Evolutionary conservation across 2,797 vertebrate species (phyloP).

Genomic region (Eulemur rubriventer): DNA sequence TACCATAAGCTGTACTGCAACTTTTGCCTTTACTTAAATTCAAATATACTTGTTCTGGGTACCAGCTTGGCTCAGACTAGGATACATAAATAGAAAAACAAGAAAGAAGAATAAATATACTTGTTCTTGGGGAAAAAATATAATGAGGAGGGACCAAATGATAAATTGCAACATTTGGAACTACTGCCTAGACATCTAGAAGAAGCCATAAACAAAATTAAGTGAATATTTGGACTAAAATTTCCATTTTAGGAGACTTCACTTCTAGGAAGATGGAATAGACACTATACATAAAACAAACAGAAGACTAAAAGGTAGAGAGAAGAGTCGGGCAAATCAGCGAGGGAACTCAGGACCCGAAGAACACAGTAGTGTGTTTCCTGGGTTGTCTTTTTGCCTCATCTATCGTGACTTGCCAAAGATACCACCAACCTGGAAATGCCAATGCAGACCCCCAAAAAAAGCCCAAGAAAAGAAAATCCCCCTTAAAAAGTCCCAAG

Average conservation of each 20-base stretch:
- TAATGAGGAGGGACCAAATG: not conserved
- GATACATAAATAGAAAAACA: too few relatives aligned
- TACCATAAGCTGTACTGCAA: not conserved
- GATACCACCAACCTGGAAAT: not conserved
- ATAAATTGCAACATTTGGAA: not conserved
- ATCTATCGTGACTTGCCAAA: not conserved
- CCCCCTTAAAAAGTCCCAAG: not conserved
- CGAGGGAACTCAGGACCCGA: not conserved
- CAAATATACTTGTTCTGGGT: not conserved
- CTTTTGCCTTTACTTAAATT: not conserved
- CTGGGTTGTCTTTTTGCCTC: not conserved
- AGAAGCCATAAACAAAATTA: not conserved
- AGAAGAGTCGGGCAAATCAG: not conserved
- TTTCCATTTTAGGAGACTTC: not conserved
- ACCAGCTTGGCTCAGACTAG: too few relatives aligned
- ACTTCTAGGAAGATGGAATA: not conserved
- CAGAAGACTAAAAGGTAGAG: not conserved
- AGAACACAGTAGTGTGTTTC: too few relatives aligned
- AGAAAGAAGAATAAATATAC: not conserved
- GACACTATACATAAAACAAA: not conserved
- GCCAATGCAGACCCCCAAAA: accelerated
- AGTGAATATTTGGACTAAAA: not conserved
- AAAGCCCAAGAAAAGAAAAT: not conserved
- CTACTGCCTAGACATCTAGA: not conserved
- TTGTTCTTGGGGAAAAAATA: not conserved